Evolutionary conservation across 1,140 invertebrate species (phyloP), one percentile per base, ranked within the genome.

Genomic region (Bombus superbus): DNA sequence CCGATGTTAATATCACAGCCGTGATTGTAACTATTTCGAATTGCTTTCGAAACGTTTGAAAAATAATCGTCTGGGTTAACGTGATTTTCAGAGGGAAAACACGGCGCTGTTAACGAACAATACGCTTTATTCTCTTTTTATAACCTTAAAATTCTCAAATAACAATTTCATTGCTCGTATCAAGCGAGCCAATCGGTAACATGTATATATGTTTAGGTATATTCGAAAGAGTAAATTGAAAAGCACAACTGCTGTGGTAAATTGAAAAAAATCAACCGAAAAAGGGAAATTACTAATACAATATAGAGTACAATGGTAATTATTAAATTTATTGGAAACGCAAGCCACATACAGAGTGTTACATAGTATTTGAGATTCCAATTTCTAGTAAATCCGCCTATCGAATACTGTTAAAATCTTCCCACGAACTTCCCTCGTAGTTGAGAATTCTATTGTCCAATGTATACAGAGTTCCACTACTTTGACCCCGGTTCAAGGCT

Each of bases 361-460:
- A 22, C 8, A 35, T 18, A 32, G 71, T 32, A n/a, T 15, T 38
- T 32, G 40, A 18, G 42, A 72, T 32, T n/a, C 42, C 6, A 28
- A 44, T 72, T 40, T 40, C 74, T 18, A 59, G 32, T 22, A 25
- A 53, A 76, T 76, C 22, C 44, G 18, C 38, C 25, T 18, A 40
- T 13, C 44, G 22, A 22, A 47, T 18, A 10, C 44, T 3, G 59
- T 44, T 35, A 69, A 76, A 83, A 83, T 64, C 32, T 83, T 77
- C 59, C 25, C 38, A 15, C 25, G 25, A 68, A 53, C 62, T 77
- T 66, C 28, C 3, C 42, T 2, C n/a, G 13, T 32, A 22, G 44
- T 69, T 69, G n/a, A 4, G 9, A 44, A 77, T 77, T 32, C 81
- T 47, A 57, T 47, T 69, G 76, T 72, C 40, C 53, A 32, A 42